Evolutionary conservation across 2,888 invertebrate species (phyloP).

Genomic region (Monochamus alternatus): DNA sequence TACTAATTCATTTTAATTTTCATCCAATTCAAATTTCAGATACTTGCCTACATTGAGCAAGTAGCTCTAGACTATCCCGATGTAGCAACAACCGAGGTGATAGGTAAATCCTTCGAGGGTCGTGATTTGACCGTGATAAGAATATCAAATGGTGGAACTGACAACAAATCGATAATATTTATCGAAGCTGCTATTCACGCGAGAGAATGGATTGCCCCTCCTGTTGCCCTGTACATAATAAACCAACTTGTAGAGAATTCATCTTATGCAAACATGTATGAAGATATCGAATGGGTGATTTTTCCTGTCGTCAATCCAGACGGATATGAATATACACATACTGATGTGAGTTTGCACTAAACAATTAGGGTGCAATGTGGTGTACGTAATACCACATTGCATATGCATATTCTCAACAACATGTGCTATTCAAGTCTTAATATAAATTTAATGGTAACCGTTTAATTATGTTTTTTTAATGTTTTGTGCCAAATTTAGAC

Average conservation of each 20-base stretch:
- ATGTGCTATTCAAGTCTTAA: too few species aligned
- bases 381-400: too few species aligned
- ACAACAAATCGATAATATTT: slow-evolving; percentile 74
- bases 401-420: too few species aligned
- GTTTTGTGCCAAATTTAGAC: too few species aligned
- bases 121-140: slow-evolving; percentile 75
- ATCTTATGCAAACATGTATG: slow-evolving; percentile 73
- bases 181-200: slow-evolving; percentile 78
- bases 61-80: slow-evolving; percentile 71
- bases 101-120: slow-evolving; percentile 76
- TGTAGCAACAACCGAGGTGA: slow-evolving; percentile 72
- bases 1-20: too few species aligned
- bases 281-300: slow-evolving; percentile 79
- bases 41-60: slow-evolving; percentile 68
- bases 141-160: slow-evolving; percentile 72
- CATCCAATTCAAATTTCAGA: slow-evolving; percentile 46
- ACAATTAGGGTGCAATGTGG: too few species aligned
- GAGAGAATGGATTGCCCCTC: slow-evolving; percentile 82
- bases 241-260: slow-evolving; percentile 76
- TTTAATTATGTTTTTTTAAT: too few species aligned
- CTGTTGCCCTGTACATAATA: slow-evolving; percentile 78
- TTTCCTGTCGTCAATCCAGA: slow-evolving; percentile 81
- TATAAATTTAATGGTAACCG: too few species aligned
- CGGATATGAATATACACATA: slow-evolving; percentile 77
- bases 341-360: slow-evolving; percentile 62